Percentiles rank a stretch among this genome's conserved stretches.
Conservation (phyloP, 1,140 invertebrate genomes). For the Brevipalpus yothersi region DNA sequence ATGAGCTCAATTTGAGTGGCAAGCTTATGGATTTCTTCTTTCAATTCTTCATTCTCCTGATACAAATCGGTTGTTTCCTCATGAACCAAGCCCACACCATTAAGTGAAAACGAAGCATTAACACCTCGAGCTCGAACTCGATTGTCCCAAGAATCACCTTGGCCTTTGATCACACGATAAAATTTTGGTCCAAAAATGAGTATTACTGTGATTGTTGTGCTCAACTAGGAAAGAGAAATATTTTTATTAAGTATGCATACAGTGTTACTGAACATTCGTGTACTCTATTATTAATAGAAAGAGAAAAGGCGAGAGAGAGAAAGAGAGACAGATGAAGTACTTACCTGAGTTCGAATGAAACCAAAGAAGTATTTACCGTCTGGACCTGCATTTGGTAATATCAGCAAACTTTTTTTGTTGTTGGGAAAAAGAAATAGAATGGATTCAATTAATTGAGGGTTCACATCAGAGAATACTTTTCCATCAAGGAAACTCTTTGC, state of each 20-base stretch:
- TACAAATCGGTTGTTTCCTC: slow-evolving; percentile 52
- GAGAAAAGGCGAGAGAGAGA: no score
- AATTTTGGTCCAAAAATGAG: slow-evolving; percentile 58
- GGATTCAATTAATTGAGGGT: slow-evolving; percentile 1
- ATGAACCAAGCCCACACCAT: slow-evolving; percentile 47
- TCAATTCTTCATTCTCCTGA: slow-evolving; percentile 69
- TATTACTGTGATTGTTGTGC: slow-evolving; percentile 53
- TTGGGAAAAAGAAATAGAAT: slow-evolving; percentile 1
- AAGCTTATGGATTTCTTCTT: slow-evolving; percentile 68
- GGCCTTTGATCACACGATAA: slow-evolving; percentile 44
- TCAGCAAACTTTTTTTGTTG: slow-evolving; percentile 37
- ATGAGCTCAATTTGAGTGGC: slow-evolving; percentile 73
- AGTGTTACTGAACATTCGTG: no score
- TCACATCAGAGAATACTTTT: no score
- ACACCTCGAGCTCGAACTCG: slow-evolving; percentile 45
- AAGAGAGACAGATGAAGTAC: no score
- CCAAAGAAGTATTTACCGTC: slow-evolving; percentile 67
- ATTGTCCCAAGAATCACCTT: slow-evolving; percentile 62
- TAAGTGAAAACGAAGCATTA: slow-evolving; percentile 54
- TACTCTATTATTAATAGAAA: no score
- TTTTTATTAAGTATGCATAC: no score
- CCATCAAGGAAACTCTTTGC: no score
- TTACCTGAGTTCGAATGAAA: slow-evolving; percentile 47
- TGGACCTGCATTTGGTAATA: slow-evolving; percentile 55
- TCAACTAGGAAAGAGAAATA: slow-evolving; percentile 23